Base-by-base conservation (phyloP, 2,113 vertebrate species). In the Stercorarius parasiticus region DNA sequence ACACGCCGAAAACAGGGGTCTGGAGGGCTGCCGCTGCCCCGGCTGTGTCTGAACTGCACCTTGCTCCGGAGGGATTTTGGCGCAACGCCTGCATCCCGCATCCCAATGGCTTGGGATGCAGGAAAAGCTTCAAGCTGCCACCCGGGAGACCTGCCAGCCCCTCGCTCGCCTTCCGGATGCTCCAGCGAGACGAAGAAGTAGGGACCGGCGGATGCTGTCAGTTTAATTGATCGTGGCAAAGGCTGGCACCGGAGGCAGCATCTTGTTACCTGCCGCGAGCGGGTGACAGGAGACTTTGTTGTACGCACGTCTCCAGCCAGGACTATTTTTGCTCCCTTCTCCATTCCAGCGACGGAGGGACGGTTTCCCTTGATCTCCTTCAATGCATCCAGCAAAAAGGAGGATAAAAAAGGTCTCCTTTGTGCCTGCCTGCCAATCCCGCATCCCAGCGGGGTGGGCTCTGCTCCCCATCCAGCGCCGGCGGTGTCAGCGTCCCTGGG, bases 1-100 rank as follows among this genome's bases (percentile, higher is more conserved):
- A 34, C 5, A 40, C 13, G 47, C 76, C 11, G 0, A 59, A 36
- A 26, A 0, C 3, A 5, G 50, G 17, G 2, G 1, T 1, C 1
- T 1, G 38, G 56, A 49, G 20, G n/a, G 70, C 9, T 11, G 21
- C 55, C 21, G 76, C 34, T 9, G 70, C 58, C 29, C 49, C 0
- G 23, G 27, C 36, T 17, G 30, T 11, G 13, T 3, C 30, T n/a
- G 49, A 23, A 1, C 25, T 2, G 4, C 34, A 5, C 17, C 42
- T 22, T 7, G 25, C 55, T 36, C 5, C 5, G 3, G 22, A 4
- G 8, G 58, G 45, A 20, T 30, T 22, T 47, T 11, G 76, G 71
- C 12, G 2, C 17, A 22, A 49, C 21, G 47, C 47, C 3, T 49
- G 47, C 47, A 49, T 49, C 47, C 47, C 6, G 5, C 47, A 49